A percentile compares a stretch with the other conserved stretches of the same genome.
phyloP scores from a whole-genome alignment of 2,888 invertebrate species.

The Hypomecis atomaria region DNA sequence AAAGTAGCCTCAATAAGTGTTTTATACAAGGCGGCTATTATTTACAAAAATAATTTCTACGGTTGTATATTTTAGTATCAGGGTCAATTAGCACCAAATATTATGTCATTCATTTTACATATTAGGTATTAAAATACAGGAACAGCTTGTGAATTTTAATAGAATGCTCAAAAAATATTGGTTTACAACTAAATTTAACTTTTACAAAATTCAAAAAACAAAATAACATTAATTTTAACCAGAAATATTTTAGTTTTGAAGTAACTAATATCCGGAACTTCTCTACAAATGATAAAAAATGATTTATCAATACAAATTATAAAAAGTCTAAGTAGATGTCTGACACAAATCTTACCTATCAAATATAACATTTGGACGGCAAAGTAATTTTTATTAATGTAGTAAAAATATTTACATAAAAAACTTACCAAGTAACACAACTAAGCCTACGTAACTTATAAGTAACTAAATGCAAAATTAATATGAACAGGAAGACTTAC shows the following conservation, averaged over 20 bases:
- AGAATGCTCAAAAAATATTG: not conserved
- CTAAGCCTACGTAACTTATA: conserved; percentile 63
- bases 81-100: conserved; percentile 74
- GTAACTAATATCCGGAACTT: not conserved
- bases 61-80: conserved; percentile 51
- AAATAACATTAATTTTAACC: too few relatives aligned
- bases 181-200: too few relatives aligned
- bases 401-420: conserved; percentile 62
- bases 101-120: conserved; percentile 42
- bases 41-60: conserved; percentile 60
- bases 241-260: not conserved
- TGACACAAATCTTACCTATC: conserved; percentile 10
- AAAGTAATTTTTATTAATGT: conserved; percentile 43
- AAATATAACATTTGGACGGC: conserved; percentile 72
- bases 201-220: too few relatives aligned
- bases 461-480: conserved; percentile 79
- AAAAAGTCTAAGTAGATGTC: not conserved
- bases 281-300: too few relatives aligned
- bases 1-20: conserved; percentile 71
- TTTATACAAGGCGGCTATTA: conserved; percentile 65
- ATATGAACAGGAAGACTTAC: conserved; percentile 77
- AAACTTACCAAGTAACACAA: conserved; percentile 42
- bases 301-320: too few relatives aligned
- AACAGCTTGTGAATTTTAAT: conserved; percentile 4
- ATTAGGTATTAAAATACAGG: conserved; percentile 12